Conservation (phyloP, 2,113 vertebrate species). For the Ctenodactylus gundi region DNA sequence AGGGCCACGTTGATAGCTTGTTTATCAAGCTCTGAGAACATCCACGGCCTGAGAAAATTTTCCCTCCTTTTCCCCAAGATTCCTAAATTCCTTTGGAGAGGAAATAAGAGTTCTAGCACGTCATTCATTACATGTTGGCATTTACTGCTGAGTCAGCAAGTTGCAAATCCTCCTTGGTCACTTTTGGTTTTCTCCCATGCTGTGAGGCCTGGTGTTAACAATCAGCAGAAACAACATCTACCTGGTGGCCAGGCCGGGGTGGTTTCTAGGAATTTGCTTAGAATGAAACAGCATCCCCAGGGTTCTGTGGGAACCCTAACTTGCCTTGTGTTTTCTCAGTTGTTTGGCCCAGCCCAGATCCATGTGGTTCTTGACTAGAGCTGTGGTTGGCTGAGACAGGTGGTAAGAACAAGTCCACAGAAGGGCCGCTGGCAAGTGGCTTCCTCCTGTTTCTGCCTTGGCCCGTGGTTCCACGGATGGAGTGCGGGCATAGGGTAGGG, state of each 20-base stretch:
- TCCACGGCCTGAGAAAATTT: background rate
- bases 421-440: background rate
- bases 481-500: too few species aligned
- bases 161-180: background rate
- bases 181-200: background rate
- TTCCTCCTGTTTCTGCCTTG: background rate
- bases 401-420: background rate
- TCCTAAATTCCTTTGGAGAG: background rate
- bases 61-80: background rate
- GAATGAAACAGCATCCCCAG: background rate
- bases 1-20: background rate
- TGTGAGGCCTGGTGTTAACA: background rate
- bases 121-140: background rate
- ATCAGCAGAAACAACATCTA: background rate
- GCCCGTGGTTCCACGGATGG: accelerated
- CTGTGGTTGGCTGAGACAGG: background rate
- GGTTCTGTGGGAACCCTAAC: background rate
- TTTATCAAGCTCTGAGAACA: background rate
- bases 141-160: background rate
- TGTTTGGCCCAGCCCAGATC: background rate
- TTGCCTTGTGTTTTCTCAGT: background rate
- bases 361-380: accelerated
- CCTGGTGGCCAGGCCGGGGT: background rate
- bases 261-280: background rate
- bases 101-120: background rate